Conservation (phyloP, 2,888 invertebrate genomes). For the Mesoligia furuncula region DNA sequence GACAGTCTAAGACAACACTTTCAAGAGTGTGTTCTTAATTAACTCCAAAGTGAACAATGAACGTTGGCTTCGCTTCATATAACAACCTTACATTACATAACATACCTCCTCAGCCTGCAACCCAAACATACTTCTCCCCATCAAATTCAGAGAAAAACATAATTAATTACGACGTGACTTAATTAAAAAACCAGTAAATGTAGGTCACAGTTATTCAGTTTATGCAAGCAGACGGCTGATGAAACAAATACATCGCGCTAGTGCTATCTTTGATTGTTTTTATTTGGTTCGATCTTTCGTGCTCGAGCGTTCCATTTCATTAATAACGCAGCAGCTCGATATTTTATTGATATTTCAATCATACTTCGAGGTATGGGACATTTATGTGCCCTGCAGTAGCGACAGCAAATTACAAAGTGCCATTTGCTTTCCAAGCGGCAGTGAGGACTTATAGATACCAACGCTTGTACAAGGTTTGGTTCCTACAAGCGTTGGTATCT, state of each 20-base stretch:
- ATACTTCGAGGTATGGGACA: background rate
- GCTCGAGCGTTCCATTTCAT: conserved; percentile 24
- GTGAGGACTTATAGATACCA: background rate
- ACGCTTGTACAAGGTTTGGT: no score
- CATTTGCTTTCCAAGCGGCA: background rate
- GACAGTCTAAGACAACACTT: background rate
- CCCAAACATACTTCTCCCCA: background rate
- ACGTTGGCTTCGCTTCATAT: background rate
- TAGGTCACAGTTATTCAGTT: conserved; percentile 22
- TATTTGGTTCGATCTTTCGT: conserved; percentile 11
- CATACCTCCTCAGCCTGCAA: no score
- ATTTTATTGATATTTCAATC: conserved; percentile 25
- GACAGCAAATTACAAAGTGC: no score
- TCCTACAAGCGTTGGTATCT: no score
- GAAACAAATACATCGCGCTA: conserved; percentile 19
- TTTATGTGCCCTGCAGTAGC: conserved; percentile 1
- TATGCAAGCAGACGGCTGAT: conserved; percentile 24
- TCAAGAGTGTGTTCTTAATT: conserved; percentile 9
- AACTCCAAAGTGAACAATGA: background rate
- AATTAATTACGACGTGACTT: conserved; percentile 1
- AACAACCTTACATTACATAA: background rate
- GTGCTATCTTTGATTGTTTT: conserved; percentile 22
- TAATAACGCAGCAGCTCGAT: conserved; percentile 11
- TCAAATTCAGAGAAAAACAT: background rate
- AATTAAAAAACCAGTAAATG: background rate